Evolutionary conservation across 2,797 vertebrate species (phyloP).

Genomic region (Pangasius larnaudii): DNA sequence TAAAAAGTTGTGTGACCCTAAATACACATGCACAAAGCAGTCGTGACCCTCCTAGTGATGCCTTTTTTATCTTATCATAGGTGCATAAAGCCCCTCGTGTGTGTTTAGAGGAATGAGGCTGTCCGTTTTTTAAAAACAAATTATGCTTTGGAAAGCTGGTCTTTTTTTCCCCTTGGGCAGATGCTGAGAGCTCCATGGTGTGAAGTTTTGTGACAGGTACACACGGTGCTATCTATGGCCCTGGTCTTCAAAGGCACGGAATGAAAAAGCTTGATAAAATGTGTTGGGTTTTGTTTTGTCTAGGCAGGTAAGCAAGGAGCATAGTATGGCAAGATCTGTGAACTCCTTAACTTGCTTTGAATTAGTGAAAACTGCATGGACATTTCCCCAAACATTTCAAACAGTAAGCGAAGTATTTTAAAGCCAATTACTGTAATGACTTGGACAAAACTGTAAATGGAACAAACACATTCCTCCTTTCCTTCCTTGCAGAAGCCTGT

Average conservation of each 20-base stretch:
- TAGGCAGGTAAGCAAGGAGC: not conserved
- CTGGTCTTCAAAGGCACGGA: not conserved
- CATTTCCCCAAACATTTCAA: slow-evolving; percentile 1
- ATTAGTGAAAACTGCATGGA: slow-evolving; percentile 9
- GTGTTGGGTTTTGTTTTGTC: not conserved
- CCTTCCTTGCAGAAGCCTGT: not conserved
- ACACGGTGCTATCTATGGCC: not conserved
- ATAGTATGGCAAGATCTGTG: not conserved
- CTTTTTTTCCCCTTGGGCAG: not conserved
- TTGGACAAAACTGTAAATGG: slow-evolving; percentile 12
- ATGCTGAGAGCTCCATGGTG: no score
- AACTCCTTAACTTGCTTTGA: not conserved
- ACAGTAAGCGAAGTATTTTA: slow-evolving; percentile 2
- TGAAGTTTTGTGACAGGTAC: not conserved
- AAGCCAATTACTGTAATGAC: slow-evolving; percentile 25
- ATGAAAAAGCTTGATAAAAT: not conserved
- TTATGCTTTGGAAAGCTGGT: no score
- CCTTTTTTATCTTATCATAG: not conserved
- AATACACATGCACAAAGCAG: not conserved
- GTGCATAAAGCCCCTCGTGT: not conserved
- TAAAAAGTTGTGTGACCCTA: not conserved
- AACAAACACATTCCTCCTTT: slow-evolving; percentile 24
- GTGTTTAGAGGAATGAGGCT: not conserved
- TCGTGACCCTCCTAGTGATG: not conserved
- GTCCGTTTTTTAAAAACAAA: not conserved